phyloP scores from a whole-genome alignment of 2,888 invertebrate species.

The Halictus quadricinctus region DNA sequence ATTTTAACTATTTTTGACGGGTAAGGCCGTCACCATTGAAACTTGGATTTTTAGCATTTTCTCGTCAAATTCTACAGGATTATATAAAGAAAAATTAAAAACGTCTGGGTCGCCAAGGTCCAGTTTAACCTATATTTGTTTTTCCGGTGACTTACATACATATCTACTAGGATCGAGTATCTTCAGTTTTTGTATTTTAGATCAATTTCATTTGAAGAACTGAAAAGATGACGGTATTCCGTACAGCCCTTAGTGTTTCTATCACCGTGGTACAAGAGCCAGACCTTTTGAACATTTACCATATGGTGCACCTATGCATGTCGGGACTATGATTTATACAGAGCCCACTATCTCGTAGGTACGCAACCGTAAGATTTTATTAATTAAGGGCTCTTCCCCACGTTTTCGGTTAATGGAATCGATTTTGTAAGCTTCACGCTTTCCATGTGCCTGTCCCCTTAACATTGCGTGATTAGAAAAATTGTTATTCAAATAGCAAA shows the following conservation, averaged over 20 bases:
- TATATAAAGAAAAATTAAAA: no score
- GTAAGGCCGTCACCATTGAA: no score
- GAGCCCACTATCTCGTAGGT: constrained; percentile 59
- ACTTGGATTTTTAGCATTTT: no score
- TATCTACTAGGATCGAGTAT: background rate
- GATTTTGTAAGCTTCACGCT: background rate
- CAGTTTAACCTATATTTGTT: no score
- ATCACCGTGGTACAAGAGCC: constrained; percentile 49
- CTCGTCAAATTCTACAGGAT: no score
- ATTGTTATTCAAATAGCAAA: background rate
- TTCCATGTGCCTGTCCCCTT: background rate
- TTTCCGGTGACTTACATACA: no score
- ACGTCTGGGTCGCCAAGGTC: no score
- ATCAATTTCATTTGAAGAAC: background rate
- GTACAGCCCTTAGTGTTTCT: constrained; percentile 56
- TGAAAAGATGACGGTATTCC: background rate
- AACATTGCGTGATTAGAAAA: background rate
- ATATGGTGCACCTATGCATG: constrained; percentile 70
- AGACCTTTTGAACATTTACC: constrained; percentile 71
- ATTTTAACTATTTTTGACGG: no score
- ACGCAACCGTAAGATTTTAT: constrained; percentile 73
- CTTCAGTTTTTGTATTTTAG: background rate
- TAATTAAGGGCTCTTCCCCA: constrained; percentile 65
- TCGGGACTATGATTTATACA: constrained; percentile 75
- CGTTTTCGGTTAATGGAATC: background rate